Evolutionary conservation across 2,888 invertebrate genomes (phyloP).

Genomic region (Neria commutata): DNA sequence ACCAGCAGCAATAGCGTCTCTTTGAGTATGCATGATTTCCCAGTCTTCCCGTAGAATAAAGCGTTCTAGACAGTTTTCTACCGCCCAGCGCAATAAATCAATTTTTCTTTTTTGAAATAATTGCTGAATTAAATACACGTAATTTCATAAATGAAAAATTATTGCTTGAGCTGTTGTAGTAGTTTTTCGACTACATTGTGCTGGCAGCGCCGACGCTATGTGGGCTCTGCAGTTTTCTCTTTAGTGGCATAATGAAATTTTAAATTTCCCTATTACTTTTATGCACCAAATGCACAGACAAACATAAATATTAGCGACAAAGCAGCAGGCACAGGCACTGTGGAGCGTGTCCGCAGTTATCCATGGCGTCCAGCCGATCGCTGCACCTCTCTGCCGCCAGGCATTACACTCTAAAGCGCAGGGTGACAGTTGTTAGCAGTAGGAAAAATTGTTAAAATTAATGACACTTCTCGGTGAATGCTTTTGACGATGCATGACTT

Average conservation of each 20-base stretch:
- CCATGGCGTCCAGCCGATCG: too few species aligned
- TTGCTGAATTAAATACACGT: too few species aligned
- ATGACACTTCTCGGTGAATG: slow-evolving; percentile 18
- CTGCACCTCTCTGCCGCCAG: neutral
- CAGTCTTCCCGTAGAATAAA: neutral
- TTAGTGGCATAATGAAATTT: slow-evolving; percentile 37
- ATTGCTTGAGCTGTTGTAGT: neutral
- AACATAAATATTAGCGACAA: neutral
- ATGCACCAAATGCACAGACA: slow-evolving; percentile 18
- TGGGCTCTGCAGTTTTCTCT: slow-evolving; percentile 42
- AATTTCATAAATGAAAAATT: neutral
- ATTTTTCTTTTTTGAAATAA: neutral
- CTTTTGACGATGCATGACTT: slow-evolving; percentile 16
- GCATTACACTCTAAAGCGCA: too few species aligned
- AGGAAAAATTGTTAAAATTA: slow-evolving; percentile 23
- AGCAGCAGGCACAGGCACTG: neutral
- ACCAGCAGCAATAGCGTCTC: neutral
- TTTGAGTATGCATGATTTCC: slow-evolving; percentile 5
- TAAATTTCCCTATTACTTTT: slow-evolving; percentile 42
- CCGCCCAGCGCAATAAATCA: neutral
- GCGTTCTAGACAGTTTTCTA: neutral
- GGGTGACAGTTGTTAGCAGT: neutral
- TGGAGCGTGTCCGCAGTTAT: neutral
- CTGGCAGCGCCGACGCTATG: neutral
- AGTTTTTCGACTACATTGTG: neutral